Percentiles rank a stretch among this genome's conserved stretches.
These are phyloP conservation scores for Bradypodion ventrale DNA, from an alignment of 2,797 vertebrate genomes.

Conservation along the genomic window DNA sequence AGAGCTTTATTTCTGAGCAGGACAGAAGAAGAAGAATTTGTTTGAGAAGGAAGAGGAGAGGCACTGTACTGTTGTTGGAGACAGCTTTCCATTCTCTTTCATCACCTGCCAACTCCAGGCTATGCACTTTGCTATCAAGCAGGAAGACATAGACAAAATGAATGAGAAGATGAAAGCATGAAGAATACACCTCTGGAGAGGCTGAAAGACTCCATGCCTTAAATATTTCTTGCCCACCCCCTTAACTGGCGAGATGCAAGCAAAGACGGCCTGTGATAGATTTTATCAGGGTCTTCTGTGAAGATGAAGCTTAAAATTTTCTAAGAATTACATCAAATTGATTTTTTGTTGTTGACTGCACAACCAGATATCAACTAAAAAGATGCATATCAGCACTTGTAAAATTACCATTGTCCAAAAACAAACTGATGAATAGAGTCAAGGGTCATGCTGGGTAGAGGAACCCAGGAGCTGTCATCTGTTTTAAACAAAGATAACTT, in stretches of 20 bases:
- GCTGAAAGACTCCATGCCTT: constrained; percentile 35
- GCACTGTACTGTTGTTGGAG: constrained; percentile 55
- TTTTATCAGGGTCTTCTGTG: too few species aligned
- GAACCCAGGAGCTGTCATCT: too few species aligned
- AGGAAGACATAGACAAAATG: constrained; percentile 47
- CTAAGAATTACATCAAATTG: background rate
- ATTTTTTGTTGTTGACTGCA: background rate
- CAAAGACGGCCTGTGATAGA: background rate
- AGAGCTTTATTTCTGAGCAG: too few species aligned
- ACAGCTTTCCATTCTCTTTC: constrained; percentile 60
- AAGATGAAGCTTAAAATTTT: background rate
- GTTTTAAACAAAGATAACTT: too few species aligned
- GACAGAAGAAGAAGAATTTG: constrained; percentile 56
- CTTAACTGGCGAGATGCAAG: constrained; percentile 23
- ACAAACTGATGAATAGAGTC: too few species aligned
- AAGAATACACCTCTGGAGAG: constrained; percentile 29
- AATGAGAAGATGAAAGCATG: constrained; percentile 55
- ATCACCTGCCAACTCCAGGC: constrained; percentile 63
- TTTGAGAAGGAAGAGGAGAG: constrained; percentile 70
- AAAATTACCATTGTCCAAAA: too few species aligned
- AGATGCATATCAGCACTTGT: too few species aligned
- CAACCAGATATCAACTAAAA: background rate
- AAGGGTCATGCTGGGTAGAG: too few species aligned
- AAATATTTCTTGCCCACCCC: constrained; percentile 27
- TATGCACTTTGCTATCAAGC: constrained; percentile 52